Evolutionary conservation across 2,888 invertebrate species (phyloP), one percentile per base, ranked within the genome.

Genomic region (Cataglyphis albicans): DNA sequence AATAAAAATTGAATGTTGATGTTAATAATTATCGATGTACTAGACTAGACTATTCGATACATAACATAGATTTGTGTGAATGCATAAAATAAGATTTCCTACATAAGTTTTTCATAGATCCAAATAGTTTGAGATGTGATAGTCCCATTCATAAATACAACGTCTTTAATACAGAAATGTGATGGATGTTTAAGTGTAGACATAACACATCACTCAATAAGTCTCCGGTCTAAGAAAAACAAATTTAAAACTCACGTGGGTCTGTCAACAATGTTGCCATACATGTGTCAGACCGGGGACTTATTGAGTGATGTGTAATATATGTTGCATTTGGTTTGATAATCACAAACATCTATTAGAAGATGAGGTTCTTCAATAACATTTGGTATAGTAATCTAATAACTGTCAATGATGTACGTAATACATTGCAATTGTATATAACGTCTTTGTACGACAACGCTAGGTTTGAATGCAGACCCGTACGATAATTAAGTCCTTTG

Each of bases 21-120:
- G 67, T 61, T 74, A 21, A 18, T 64, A n/a, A 75, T 15, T 38
- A 12, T 80, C 41, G 38, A n/a, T 72, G 35, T 61, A 35, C 6
- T 78, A 6, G 12, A 35, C 10, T 44, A 59, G 12, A 35, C 10
- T 44, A 59, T 70, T 78, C 55, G 55, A 32, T 29, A 15, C 18
- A 63, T n/a, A 12, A 73, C 7, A 15, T 15, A 25, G 52, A 67
- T 21, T 55, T 55, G 6, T 67, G 21, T 59, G 57, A 68, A 78
- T 78, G 78, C 41, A 6, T 41, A 41, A n/a, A 38, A 12, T 67
- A 41, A 29, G 0, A 2, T 65, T 32, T 29, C 32, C 55, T 38
- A 35, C 15, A 52, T 15, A 32, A 21, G 15, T 32, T 57, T 32
- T 21, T 29, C 29, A 32, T 29, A 35, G 6, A 52, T 35, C 32